Evolutionary conservation across 1,140 invertebrate species (phyloP), one percentile per base, ranked within the genome.

Genomic region (Drosophila ercepeae): DNA sequence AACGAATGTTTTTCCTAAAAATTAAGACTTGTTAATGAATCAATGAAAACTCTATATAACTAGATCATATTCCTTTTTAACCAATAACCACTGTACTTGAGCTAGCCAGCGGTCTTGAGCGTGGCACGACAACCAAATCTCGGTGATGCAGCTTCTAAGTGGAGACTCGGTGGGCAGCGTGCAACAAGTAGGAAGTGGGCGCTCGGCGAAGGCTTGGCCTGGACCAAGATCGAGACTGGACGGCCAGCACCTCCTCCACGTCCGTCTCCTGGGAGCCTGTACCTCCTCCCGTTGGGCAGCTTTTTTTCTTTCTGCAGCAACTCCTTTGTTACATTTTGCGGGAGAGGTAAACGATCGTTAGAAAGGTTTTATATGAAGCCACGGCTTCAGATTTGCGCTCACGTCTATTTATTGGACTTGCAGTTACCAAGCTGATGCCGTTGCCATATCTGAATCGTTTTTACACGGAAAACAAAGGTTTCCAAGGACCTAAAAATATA

Each of bases 341-440:
- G 88, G 82, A 89, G 83, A 88, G 83, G 82, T 88, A 88, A 88
- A 88, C 83, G 82, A 83, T 88, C 82, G 82, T 88, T 88, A 88
- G 82, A 88, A 88, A 88, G 83, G 82, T 88, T 84, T 86, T 82
- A 81, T 88, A 67, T 82, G 73, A 61, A 61, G 75, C 74, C 65
- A 53, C 79, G 59, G 70, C 65, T 58, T 61, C 83, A 88, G 82
- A 88, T 88, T 88, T 88, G 69, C 61, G 77, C 83, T 86, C 82
- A 82, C 86, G 69, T 88, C 76, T 74, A 82, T 86, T 88, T 86
- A 86, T 86, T 86, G 77, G 78, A 88, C 67, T 83, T 73, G 57
- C 57, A 46, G 55, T 51, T 51, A 46, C 55, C 51, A 57, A 16
- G 9, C 45, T 58, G 53, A 46, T 46, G 41, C 27, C 29, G 53